Base-by-base conservation (phyloP, 2,888 invertebrate species). In the Autographa pulchrina region DNA sequence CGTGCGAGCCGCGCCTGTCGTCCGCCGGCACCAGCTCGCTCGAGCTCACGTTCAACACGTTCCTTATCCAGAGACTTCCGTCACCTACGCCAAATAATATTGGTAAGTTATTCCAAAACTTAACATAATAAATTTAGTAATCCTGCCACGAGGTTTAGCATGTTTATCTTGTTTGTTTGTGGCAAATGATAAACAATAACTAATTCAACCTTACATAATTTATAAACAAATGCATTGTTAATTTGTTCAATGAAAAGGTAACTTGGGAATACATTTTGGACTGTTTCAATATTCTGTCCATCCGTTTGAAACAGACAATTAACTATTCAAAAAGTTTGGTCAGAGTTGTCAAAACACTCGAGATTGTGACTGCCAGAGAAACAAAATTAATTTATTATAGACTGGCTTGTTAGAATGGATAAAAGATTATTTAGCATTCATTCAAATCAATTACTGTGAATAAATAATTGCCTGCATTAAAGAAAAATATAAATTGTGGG, bases 21-120 rank as follows among this genome's bases (percentile, higher is more conserved):
- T 63, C 67, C 60, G 31, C 11, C 59, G 59, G 14, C 31, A 32
- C 32, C 32, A 32, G 8, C 59, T 32, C 32, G n/a, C 32, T n/a
- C 7, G 64, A 13, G n/a, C 75, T 75, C 20, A 88, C 64, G n/a
- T 86, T 90, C 65, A 93, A 70, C 18, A 91, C 87, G 67, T 92
- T 93, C 75, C 86, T 85, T n/a, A 94, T 87, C 94, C 94, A 94
- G 0, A 93, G 84, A 14, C 81, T 87, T 0, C 74, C 80, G 0
- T 86, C 81, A 59, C 89, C 92, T 92, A 64, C 0, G 9, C 8
- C 3, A 6, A 0, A 65, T 16, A 61, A 16, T 20, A 18, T 18
- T 0, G 25, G 14, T 4, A 32, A 11, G 25, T 25, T 25, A 2
- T 25, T 25, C 25, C 25, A 25, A 25, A 25, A 25, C 2, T 25